Conservation (phyloP, 2,113 vertebrate species). For the Macrotus californicus region DNA sequence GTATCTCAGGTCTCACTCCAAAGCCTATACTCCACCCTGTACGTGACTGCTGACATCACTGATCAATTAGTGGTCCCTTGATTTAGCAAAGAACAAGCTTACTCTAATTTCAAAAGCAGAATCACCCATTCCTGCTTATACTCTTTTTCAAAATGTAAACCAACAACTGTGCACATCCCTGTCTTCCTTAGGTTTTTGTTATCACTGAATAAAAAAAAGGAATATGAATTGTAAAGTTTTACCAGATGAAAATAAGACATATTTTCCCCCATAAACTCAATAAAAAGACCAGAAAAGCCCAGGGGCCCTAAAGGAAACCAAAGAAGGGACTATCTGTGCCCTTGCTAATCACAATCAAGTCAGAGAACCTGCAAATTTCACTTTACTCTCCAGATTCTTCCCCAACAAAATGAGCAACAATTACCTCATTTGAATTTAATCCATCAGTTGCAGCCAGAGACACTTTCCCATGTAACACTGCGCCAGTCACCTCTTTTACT, state of each 20-base stretch:
- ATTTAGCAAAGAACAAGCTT: constrained; percentile 55
- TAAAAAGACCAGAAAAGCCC: neutral
- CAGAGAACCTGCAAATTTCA: constrained; percentile 14
- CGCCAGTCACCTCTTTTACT: constrained; percentile 31
- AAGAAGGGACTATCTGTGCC: neutral
- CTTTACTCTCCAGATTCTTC: constrained; percentile 19
- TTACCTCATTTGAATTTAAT: constrained; percentile 83
- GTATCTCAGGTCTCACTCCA: neutral
- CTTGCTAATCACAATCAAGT: neutral
- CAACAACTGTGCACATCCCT: neutral
- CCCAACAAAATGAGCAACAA: constrained; percentile 67
- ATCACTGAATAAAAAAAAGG: neutral
- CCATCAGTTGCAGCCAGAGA: constrained; percentile 71
- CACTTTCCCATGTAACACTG: constrained; percentile 53
- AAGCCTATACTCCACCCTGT: neutral
- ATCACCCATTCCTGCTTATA: constrained; percentile 34
- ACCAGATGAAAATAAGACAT: neutral
- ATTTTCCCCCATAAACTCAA: neutral
- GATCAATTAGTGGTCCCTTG: neutral
- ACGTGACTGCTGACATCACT: neutral
- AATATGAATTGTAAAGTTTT: neutral
- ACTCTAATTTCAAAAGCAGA: constrained; percentile 30
- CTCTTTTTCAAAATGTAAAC: constrained; percentile 41
- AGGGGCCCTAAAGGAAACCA: neutral
- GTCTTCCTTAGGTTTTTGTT: neutral